Evolutionary conservation across 92 coral and sea anemone genomes (phyloP).

Genomic region (Heliopora coerulea): DNA sequence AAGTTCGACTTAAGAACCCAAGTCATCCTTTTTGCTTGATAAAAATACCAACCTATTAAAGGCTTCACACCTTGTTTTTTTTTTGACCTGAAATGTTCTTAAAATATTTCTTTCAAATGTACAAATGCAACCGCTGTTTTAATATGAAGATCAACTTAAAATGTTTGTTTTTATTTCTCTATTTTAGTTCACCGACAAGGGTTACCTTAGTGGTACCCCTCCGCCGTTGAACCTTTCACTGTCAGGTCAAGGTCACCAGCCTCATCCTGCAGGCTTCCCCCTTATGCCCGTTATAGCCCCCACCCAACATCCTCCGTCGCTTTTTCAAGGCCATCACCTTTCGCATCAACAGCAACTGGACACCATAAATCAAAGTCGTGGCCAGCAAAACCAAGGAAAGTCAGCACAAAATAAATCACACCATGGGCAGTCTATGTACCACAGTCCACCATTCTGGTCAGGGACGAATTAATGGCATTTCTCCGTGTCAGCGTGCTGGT

Average conservation of each 20-base stretch:
- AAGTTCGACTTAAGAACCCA: no score
- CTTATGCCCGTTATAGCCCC: slow-evolving; percentile 37
- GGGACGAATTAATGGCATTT: slow-evolving; percentile 19
- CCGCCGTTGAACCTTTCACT: slow-evolving; percentile 30
- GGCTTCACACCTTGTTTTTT: background rate
- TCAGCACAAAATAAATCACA: slow-evolving; percentile 9
- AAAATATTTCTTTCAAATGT: background rate
- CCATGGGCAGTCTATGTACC: slow-evolving; percentile 37
- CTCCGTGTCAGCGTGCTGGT: background rate
- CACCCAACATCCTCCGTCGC: slow-evolving; percentile 44
- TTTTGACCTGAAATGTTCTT: background rate
- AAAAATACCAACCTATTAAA: background rate
- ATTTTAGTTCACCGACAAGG: slow-evolving; percentile 31
- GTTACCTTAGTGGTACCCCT: slow-evolving; percentile 39
- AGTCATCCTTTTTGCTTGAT: no score
- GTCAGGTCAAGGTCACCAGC: slow-evolving; percentile 36
- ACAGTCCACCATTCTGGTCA: slow-evolving; percentile 26
- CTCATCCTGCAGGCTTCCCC: slow-evolving; percentile 40
- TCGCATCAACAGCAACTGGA: slow-evolving; percentile 43
- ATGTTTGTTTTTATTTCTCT: background rate
- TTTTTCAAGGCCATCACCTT: slow-evolving; percentile 23
- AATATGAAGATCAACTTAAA: background rate
- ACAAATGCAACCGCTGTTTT: background rate
- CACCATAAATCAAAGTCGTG: slow-evolving; percentile 17
- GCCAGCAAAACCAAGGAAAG: slow-evolving; percentile 32